Evolutionary conservation across 2,888 invertebrate species (phyloP).

Genomic region (Pristionchus fissidentatus): DNA sequence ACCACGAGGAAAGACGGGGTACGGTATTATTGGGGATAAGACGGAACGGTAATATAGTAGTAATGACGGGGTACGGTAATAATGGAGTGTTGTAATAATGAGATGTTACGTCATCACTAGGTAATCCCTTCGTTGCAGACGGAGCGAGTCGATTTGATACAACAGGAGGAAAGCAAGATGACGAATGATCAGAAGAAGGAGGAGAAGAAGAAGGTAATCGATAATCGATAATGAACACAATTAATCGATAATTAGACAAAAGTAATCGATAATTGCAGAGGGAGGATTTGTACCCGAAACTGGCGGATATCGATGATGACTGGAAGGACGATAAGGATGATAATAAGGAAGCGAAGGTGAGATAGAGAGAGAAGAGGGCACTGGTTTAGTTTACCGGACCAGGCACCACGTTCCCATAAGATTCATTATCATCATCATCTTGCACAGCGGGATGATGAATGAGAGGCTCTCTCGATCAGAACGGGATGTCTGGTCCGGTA

Average conservation of each 20-base stretch:
- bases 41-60: too few species aligned
- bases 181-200: slow-evolving; percentile 5
- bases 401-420: too few species aligned
- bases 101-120: background rate
- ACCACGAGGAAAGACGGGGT: slow-evolving; percentile 1
- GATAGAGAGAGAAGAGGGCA: background rate
- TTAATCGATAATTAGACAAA: background rate
- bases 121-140: background rate
- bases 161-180: slow-evolving; percentile 1
- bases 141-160: background rate
- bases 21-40: too few species aligned
- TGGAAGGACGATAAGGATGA: slow-evolving; percentile 13
- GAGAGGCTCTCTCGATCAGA: too few species aligned
- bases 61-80: too few species aligned
- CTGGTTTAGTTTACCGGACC: background rate
- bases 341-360: background rate
- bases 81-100: too few species aligned
- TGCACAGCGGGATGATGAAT: too few species aligned
- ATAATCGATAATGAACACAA: background rate
- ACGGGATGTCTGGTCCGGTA: too few species aligned
- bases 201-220: background rate
- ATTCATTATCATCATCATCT: too few species aligned
- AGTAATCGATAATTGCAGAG: background rate
- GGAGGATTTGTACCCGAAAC: background rate
- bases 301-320: background rate